Base-by-base conservation (phyloP, 2,888 invertebrate species). In the Sylvicola cinctus region DNA sequence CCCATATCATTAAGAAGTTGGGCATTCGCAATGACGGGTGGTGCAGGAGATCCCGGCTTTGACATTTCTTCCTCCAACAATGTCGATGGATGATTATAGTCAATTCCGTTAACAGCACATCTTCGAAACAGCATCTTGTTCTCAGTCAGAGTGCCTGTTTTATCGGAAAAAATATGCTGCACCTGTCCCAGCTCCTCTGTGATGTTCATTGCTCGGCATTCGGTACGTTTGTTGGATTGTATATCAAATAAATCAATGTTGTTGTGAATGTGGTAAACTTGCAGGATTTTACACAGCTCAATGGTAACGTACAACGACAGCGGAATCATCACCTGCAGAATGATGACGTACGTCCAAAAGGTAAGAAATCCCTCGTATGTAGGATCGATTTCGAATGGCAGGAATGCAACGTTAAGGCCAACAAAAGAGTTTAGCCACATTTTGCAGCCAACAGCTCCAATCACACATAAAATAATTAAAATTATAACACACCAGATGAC, bases 101-200 rank as follows among this genome's bases (percentile, higher is more conserved):
- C 90, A 28, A 76, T 69, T 0, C 90, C 93, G 16, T 74, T 78
- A 16, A 95, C 76, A 3, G 83, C 74, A 51, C 93, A 95, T 32
- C 83, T 67, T 36, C 87, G 71, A 58, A 96, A 96, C 49, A 91
- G 70, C 95, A 96, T 96, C 57, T 87, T 79, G 56, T 96, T 96
- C 59, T 95, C 93, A 1, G 96, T 96, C 36, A 96, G 61, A 2
- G 96, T 96, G 5, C 96, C 96, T 2, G 96, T 96, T 61, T 96
- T 96, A 55, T 96, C 96, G 8, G 87, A 88, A 60, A 96, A 95
- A 42, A 96, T 70, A 50, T 95, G 93, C 49, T 87, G 79, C 32
- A 84, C 71, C 62, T 96, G 95, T 2, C 96, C 96, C 45, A 96
- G 66, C 59, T 96, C 95, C 57, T 96, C 95, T 0, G 93, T 90